Evolutionary conservation across 2,113 vertebrate species (phyloP), one percentile per base, ranked within the genome.

Genomic region (Cyprinodon brontotheroides): DNA sequence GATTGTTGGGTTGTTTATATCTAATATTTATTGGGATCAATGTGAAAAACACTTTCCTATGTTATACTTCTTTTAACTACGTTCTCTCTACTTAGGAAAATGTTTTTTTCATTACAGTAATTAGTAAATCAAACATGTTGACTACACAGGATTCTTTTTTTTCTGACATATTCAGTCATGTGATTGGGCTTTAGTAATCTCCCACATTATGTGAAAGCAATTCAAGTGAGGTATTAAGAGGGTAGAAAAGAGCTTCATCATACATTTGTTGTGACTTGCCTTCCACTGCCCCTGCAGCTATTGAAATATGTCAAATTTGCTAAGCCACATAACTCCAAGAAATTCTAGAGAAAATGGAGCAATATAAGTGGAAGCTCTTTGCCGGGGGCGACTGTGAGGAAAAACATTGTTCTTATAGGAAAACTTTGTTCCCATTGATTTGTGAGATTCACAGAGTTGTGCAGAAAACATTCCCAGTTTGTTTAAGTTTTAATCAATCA

Each of bases 241-340:
- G 50, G 17, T 14, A 8, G 50, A 2, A 4, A 45, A 45, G 2
- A 11, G 43, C 43, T 11, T 45, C 2, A 11, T 6, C 7, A 57
- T 8, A 57, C 17, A 57, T 7, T 57, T 57, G 50, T 3, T 53
- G 2, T 6, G 7, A 57, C 17, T 53, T 20, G 50, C 5, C 47
- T 38, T 48, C n/a, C 62, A 57, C n/a, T 6, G 11, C 38, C 22
- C 53, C 41, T 4, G 45, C 72, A 86, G 70, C 79, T 82, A 50
- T 61, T 67, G 37, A 62, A 63, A 76, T 41, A 41, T 60, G 2
- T 66, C 60, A 47, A 6, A 9, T 63, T 61, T 75, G 15, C 45
- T 45, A 20, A 7, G 13, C 1, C 29, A 50, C 47, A 50, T 2
- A 0, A 50, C 15, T 50, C 47, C 47, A 50, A 50, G 47, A 15